A percentile compares a stretch with the other conserved stretches of the same genome.
Conservation (phyloP, 2,888 invertebrate genomes). For the Ethmia dodecea region DNA sequence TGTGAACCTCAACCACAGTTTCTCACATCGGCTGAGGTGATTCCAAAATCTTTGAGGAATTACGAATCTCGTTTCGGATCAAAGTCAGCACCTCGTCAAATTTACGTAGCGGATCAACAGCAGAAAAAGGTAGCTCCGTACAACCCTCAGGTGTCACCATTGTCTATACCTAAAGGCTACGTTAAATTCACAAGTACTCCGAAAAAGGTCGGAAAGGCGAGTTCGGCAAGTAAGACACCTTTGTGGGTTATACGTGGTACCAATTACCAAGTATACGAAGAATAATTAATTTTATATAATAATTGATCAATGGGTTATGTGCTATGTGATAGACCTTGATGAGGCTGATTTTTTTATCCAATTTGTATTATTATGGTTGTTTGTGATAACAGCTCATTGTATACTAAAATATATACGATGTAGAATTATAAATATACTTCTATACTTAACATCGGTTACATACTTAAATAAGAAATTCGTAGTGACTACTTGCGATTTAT, state of each 20-base stretch:
- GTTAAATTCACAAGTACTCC: conserved; percentile 28
- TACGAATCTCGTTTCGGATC: conserved; percentile 4
- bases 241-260: conserved; percentile 39
- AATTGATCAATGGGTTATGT: too few relatives aligned
- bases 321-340: too few relatives aligned
- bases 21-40: background rate
- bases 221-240: conserved; percentile 18
- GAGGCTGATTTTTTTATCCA: too few relatives aligned
- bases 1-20: conserved; percentile 74
- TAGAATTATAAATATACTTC: too few relatives aligned
- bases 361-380: too few relatives aligned
- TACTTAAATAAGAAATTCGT: too few relatives aligned
- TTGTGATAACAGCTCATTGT: too few relatives aligned
- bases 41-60: conserved; percentile 1
- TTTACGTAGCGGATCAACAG: conserved; percentile 9
- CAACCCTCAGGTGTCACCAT: conserved; percentile 22
- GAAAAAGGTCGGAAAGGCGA: conserved; percentile 4
- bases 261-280: conserved; percentile 40
- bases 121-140: conserved; percentile 9
- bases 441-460: too few relatives aligned
- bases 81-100: conserved; percentile 14
- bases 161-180: conserved; percentile 30
- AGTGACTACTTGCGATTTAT: too few relatives aligned
- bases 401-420: too few relatives aligned
- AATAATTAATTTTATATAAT: too few relatives aligned